A percentile compares a stretch with the other conserved stretches of the same genome.
Conservation (phyloP, 2,888 invertebrate genomes). For the Chrysotoxum bicinctum region DNA sequence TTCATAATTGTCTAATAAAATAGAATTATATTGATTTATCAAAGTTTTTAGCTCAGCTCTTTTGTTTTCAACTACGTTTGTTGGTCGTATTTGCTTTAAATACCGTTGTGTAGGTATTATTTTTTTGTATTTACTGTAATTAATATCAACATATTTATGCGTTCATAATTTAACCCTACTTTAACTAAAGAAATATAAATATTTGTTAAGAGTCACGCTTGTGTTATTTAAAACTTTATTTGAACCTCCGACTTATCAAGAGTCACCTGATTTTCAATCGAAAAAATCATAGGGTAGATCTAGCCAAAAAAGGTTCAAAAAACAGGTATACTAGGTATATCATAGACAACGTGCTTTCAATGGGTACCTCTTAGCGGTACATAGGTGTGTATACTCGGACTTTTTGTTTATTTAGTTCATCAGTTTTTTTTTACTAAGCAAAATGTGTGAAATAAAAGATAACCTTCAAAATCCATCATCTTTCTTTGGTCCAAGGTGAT, state of each 20-base stretch:
- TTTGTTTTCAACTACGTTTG: background rate
- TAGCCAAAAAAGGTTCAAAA: background rate
- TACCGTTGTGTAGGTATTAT: no score
- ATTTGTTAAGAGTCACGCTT: background rate
- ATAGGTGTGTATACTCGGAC: background rate
- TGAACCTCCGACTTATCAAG: background rate
- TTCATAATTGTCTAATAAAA: background rate
- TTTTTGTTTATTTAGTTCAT: conserved; percentile 8
- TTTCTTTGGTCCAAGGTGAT: background rate
- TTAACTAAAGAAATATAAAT: no score
- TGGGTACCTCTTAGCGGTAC: background rate
- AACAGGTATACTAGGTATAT: background rate
- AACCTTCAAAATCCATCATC: conserved; percentile 1
- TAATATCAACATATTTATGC: no score
- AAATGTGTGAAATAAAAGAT: conserved; percentile 4
- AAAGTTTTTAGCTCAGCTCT: conserved; percentile 8
- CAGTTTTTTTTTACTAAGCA: background rate
- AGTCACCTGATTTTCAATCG: background rate
- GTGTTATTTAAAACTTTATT: background rate
- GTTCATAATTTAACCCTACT: no score
- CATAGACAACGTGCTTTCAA: background rate
- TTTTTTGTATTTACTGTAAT: no score
- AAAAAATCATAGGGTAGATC: background rate
- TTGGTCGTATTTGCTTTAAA: background rate
- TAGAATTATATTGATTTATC: no score